Percentiles rank a stretch among this genome's conserved stretches.
Evolutionary conservation across 2,113 vertebrate species (phyloP).

Genomic region (Polypterus senegalus): DNA sequence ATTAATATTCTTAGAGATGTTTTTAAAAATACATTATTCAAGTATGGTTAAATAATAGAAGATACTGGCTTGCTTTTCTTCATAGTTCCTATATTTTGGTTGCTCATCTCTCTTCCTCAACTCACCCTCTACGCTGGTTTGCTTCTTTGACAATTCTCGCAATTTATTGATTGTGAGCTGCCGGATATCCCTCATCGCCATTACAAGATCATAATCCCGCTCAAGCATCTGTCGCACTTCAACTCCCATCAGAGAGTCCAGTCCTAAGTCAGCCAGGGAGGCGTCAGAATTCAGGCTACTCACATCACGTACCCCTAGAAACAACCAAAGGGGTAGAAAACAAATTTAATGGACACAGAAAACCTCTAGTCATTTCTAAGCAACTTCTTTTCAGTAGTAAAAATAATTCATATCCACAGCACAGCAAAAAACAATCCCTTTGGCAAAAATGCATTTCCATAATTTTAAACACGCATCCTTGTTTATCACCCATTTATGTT

Average conservation of each 20-base stretch:
- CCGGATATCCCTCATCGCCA: conserved; percentile 80
- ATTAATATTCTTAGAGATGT: too few relatives aligned
- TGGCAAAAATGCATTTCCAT: too few relatives aligned
- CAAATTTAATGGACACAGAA: too few relatives aligned
- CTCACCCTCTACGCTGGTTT: conserved; percentile 41
- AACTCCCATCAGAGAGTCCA: conserved; percentile 93
- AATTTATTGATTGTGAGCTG: conserved; percentile 78
- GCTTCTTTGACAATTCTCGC: conserved; percentile 52
- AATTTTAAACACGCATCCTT: too few relatives aligned
- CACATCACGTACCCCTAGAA: conserved; percentile 73
- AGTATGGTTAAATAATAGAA: too few relatives aligned
- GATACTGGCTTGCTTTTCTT: too few relatives aligned
- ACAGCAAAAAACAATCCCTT: too few relatives aligned
- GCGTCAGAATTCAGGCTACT: conserved; percentile 60
- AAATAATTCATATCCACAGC: too few relatives aligned
- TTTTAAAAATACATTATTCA: too few relatives aligned
- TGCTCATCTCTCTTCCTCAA: not conserved
- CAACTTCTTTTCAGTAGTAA: too few relatives aligned
- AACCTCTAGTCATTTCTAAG: too few relatives aligned
- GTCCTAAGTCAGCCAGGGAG: conserved; percentile 76
- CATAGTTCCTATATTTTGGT: not conserved
- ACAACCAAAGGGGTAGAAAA: not conserved
- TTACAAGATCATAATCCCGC: conserved; percentile 70
- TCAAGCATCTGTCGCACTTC: conserved; percentile 89
- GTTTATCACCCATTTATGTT: too few relatives aligned